phyloP scores from a whole-genome alignment of 2,797 vertebrate genomes.

The Molossus alvarezi region DNA sequence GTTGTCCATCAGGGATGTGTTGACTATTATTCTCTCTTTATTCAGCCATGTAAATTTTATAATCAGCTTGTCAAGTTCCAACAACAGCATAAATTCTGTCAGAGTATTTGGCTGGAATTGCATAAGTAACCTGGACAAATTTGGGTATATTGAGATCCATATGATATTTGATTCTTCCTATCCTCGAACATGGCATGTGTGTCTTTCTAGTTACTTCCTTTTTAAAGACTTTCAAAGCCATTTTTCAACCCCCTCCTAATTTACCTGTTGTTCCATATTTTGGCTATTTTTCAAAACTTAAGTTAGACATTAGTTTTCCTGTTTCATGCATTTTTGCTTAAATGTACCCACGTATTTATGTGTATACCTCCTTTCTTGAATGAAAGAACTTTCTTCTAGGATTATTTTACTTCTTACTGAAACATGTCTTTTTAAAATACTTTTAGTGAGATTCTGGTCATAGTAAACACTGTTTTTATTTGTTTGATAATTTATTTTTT shows the following conservation, averaged over 20 bases:
- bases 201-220: not conserved
- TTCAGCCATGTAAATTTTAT: not conserved
- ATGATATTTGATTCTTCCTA: not conserved
- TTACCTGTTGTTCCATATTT: not conserved
- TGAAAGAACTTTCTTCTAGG: not conserved
- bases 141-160: not conserved
- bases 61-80: not conserved
- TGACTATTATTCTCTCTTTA: not conserved
- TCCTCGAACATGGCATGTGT: not conserved
- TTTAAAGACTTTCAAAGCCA: not conserved
- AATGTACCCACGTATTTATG: not conserved
- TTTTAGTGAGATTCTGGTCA: not conserved
- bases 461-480: not conserved
- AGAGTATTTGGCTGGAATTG: not conserved
- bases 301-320: not conserved
- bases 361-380: not conserved
- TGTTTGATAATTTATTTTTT: not conserved
- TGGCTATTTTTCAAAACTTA: not conserved
- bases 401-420: constrained; percentile 17
- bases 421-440: not conserved
- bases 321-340: not conserved
- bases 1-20: not conserved
- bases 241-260: not conserved
- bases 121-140: not conserved
- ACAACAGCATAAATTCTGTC: not conserved